Evolutionary conservation across 2,888 invertebrate genomes (phyloP), one percentile per base, ranked within the genome.

Genomic region (Drosophila fulvimacula): DNA sequence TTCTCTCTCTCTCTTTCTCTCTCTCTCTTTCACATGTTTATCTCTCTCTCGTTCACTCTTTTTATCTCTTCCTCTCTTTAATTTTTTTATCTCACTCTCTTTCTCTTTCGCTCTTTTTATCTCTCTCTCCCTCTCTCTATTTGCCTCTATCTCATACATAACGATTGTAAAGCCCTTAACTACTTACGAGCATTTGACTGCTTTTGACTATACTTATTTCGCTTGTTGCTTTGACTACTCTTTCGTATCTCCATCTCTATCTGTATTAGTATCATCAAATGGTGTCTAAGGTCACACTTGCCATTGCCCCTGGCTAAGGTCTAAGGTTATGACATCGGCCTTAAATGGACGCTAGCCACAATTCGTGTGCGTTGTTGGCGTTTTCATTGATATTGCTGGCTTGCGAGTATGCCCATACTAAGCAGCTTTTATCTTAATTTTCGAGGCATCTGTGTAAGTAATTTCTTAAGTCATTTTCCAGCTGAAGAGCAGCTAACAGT

Each of bases 231-330:
- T 55, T 48, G 39, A 41, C 24, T 24, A 46, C 13, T 17, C 17
- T 51, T 46, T 57, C 24, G 30, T 49, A 34, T 49, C 49, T 19
- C 32, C 32, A 49, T 49, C 49, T 49, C 32, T 32, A 32, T 49
- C 32, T 34, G 41, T 34, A 34, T 73, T 13, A 59, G 30, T 46
- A 52, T 30, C 62, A 53, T 52, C 42, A 62, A 55, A 62, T 60
- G 27, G 17, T 59, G 68, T 73, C 53, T 77, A 62, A 78, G 79
- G 79, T 78, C 63, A 67, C 42, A 69, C 65, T 59, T 58, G 57
- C 60, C 51, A 49, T 41, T 48, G 58, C 42, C 67, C 58, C 68
- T 39, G 65, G 41, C 51, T 64, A 11, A 51, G 57, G 53, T 61
- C 69, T 76, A n/a, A 62, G 66, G 49, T 66, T 52, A 56, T 53